These are phyloP conservation scores for Suncus etruscus DNA, from an alignment of 2,113 vertebrate genomes.

Conservation along the genomic window DNA sequence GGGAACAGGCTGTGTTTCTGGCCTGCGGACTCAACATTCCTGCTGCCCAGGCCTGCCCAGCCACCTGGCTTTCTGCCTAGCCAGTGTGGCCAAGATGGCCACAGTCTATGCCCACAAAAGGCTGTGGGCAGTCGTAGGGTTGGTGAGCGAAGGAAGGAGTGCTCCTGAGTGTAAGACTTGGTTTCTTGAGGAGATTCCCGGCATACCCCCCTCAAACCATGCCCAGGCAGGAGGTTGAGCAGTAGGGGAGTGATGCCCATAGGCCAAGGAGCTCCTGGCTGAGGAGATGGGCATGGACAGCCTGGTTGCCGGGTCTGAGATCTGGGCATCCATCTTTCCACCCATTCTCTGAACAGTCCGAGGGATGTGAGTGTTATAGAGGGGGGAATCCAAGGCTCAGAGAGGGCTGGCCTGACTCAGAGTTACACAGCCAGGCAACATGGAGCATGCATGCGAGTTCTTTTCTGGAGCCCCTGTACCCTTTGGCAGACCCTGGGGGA, in stretches of 20 bases:
- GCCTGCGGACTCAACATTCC: constrained; percentile 37
- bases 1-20: constrained; percentile 58
- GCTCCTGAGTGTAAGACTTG: constrained; percentile 11
- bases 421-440: neutral
- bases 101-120: constrained; percentile 59
- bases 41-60: constrained; percentile 28
- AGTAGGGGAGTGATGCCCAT: neutral
- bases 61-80: constrained; percentile 61
- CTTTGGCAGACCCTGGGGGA: neutral
- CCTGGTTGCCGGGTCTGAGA: neutral
- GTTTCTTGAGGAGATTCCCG: neutral
- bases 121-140: constrained; percentile 58
- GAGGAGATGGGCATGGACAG: neutral
- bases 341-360: constrained; percentile 14
- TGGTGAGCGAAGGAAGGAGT: constrained; percentile 40
- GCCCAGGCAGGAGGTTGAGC: neutral
- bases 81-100: constrained; percentile 53
- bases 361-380: neutral
- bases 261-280: neutral
- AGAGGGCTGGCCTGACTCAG: constrained; percentile 10
- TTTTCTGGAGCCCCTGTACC: neutral
- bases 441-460: neutral
- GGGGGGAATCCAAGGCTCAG: constrained; percentile 22
- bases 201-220: neutral
- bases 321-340: neutral